Percentiles rank a stretch among this genome's conserved stretches.
These are phyloP conservation scores for Pristionchus arcanus DNA, from an alignment of 2,888 invertebrate species.

Conservation along the genomic window DNA sequence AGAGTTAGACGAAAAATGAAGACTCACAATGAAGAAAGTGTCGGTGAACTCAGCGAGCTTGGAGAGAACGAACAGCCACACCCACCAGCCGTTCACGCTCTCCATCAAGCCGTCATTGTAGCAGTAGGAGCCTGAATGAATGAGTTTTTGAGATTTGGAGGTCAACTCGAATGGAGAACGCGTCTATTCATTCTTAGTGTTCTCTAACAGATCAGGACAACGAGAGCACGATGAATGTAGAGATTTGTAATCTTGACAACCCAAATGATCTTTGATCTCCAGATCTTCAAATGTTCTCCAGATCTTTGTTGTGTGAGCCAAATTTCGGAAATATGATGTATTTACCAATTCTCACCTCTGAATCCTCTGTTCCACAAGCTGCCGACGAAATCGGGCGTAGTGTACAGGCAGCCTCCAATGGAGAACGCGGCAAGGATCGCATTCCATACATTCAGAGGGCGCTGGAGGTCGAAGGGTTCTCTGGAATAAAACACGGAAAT, in stretches of 20 bases:
- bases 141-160: no score
- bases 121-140: slow-evolving; percentile 60
- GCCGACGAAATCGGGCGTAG: slow-evolving; percentile 62
- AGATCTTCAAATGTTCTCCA: no score
- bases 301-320: no score
- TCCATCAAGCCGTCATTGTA: slow-evolving; percentile 58
- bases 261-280: no score
- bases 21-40: slow-evolving; percentile 68
- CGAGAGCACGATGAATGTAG: no score
- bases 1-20: no score
- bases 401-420: slow-evolving; percentile 71
- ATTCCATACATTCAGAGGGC: slow-evolving; percentile 74
- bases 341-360: slow-evolving; percentile 35
- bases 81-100: slow-evolving; percentile 70
- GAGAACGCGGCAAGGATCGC: slow-evolving; percentile 74
- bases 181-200: not conserved
- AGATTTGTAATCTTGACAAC: no score
- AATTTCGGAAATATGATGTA: no score
- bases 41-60: slow-evolving; percentile 72
- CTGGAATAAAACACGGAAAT: no score
- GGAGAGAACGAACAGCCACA: slow-evolving; percentile 70
- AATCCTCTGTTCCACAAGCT: slow-evolving; percentile 8
- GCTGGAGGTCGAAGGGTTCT: slow-evolving; percentile 66
- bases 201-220: not conserved
- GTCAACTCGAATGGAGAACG: not conserved